A percentile compares a stretch with the other conserved stretches of the same genome.
phyloP scores from a whole-genome alignment of 2,113 vertebrate genomes.

The Copsychus sechellarum region DNA sequence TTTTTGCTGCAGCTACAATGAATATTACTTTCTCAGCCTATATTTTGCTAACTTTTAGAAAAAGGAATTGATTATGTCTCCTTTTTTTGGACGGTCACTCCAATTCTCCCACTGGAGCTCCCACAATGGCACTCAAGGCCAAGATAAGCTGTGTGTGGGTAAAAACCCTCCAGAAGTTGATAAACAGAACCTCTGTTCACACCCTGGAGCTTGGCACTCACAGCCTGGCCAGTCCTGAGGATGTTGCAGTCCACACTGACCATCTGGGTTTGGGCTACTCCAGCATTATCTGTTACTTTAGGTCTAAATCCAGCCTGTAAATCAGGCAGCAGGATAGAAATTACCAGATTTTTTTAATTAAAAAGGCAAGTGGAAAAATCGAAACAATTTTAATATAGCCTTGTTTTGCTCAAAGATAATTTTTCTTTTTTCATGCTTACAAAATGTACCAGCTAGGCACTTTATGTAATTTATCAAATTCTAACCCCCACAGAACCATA shows the following conservation, averaged over 20 bases:
- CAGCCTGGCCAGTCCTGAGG: neutral
- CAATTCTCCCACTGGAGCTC: neutral
- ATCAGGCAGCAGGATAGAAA: neutral
- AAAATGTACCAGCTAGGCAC: neutral
- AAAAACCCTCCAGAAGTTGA: neutral
- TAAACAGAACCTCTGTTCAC: neutral
- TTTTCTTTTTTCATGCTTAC: neutral
- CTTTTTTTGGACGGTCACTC: neutral
- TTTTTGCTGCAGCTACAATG: neutral
- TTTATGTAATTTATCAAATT: neutral
- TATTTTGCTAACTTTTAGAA: neutral
- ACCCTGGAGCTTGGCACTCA: neutral
- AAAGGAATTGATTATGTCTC: neutral
- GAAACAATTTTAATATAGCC: neutral
- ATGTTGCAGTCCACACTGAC: neutral
- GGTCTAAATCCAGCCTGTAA: neutral
- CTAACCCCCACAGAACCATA: neutral
- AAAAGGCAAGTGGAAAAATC: neutral
- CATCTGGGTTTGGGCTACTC: neutral
- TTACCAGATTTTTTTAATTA: neutral
- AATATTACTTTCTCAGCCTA: neutral
- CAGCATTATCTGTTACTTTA: neutral
- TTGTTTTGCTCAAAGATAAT: neutral
- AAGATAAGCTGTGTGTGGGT: rapidly evolving
- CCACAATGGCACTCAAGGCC: neutral